Percentiles rank a stretch among this genome's conserved stretches.
phyloP scores from a whole-genome alignment of 1,140 invertebrate species.

The Drosophila malerkotliana region DNA sequence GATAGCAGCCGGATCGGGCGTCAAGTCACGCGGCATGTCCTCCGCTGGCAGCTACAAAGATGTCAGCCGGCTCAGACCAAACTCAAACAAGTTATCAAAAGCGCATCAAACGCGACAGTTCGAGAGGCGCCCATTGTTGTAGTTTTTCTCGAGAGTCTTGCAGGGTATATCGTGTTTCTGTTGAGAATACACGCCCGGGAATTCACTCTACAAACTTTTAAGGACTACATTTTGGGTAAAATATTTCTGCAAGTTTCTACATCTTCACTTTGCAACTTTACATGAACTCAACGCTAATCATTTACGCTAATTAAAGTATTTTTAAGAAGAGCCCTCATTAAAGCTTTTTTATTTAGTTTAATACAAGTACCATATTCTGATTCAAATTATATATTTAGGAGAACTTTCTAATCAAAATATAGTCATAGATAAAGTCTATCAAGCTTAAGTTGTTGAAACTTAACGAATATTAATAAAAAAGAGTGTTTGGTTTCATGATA shows the following conservation, averaged over 20 bases:
- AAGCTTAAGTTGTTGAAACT: no score
- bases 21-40: conserved; percentile 11
- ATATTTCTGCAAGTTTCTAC: no score
- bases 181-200: not conserved
- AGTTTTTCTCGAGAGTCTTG: not conserved
- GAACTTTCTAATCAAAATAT: no score
- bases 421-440: no score
- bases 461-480: no score
- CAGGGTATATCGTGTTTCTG: not conserved
- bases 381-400: no score
- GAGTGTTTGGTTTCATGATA: not conserved
- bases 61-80: conserved; percentile 25
- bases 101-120: conserved; percentile 65
- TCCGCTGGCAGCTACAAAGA: conserved; percentile 33
- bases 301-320: no score
- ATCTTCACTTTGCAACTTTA: no score
- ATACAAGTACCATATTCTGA: no score
- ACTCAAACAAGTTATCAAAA: conserved; percentile 78
- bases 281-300: no score
- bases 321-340: no score
- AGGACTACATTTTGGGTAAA: not conserved
- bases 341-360: no score
- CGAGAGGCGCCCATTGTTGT: conserved; percentile 32
- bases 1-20: conserved; percentile 16
- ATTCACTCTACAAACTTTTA: not conserved